phyloP scores from a whole-genome alignment of 2,888 invertebrate genomes.

The Quadroppia sp. region DNA sequence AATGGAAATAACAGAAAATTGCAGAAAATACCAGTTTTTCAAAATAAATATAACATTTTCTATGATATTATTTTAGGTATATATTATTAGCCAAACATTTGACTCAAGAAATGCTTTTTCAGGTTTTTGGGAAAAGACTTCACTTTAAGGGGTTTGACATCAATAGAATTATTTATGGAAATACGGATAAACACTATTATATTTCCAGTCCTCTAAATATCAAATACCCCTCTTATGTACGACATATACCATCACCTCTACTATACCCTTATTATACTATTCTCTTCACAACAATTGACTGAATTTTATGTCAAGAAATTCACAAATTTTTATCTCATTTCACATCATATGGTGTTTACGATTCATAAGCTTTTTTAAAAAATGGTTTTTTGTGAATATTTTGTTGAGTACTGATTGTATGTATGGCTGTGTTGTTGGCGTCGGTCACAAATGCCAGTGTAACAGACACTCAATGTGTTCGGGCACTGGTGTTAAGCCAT shows the following conservation, averaged over 20 bases:
- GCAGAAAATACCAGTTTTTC: no score
- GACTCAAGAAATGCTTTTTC: neutral
- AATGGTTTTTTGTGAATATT: no score
- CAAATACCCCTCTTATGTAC: neutral
- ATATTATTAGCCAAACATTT: no score
- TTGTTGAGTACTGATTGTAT: neutral
- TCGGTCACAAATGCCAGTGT: neutral
- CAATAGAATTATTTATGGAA: conserved; percentile 26
- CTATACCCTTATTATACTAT: no score
- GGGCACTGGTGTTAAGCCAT: conserved; percentile 8
- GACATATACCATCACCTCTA: neutral
- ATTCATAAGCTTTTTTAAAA: neutral
- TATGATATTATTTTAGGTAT: no score
- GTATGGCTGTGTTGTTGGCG: neutral
- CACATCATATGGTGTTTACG: neutral
- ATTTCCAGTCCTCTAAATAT: neutral
- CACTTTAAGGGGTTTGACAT: neutral
- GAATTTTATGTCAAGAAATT: neutral
- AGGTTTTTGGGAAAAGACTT: conserved; percentile 1
- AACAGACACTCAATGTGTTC: neutral
- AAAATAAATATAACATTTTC: no score
- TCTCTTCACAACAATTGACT: neutral
- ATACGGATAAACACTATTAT: conserved; percentile 26
- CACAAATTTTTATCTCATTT: neutral
- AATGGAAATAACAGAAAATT: neutral